Evolutionary conservation across 37 sponge, comb jelly and placozoan species (phyloP).

Genomic region (Spongia lamella): DNA sequence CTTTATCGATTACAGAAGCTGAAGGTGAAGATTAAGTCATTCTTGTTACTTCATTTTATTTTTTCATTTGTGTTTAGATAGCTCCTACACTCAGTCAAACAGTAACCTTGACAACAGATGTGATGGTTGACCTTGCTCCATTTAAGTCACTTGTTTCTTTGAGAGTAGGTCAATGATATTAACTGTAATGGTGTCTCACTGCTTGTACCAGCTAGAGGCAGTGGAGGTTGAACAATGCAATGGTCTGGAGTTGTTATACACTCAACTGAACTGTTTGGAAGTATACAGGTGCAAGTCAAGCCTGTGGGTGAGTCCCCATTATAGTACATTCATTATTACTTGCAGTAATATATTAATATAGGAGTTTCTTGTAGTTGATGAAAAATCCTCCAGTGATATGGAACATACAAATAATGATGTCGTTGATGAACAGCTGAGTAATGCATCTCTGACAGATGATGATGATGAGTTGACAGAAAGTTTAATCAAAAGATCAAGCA

Average conservation of each 20-base stretch:
- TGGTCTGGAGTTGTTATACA: slow-evolving; percentile 11
- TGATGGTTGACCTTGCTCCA: slow-evolving; percentile 47
- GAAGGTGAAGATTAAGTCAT: slow-evolving; percentile 33
- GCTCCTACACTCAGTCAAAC: background rate
- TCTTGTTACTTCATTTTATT: no score
- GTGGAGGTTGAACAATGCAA: slow-evolving; percentile 33
- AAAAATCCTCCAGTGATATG: background rate
- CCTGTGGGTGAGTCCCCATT: slow-evolving; percentile 25
- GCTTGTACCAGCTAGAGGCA: slow-evolving; percentile 15
- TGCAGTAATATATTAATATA: background rate
- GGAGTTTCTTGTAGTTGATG: slow-evolving; percentile 12
- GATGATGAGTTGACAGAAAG: no score
- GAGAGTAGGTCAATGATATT: slow-evolving; percentile 18
- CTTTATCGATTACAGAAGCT: slow-evolving; percentile 58
- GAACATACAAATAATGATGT: no score
- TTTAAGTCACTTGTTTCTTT: slow-evolving; percentile 42
- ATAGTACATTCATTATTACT: background rate
- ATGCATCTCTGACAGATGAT: no score
- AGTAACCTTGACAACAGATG: background rate
- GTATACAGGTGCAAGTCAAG: slow-evolving; percentile 22
- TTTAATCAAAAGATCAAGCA: background rate
- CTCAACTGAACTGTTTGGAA: slow-evolving; percentile 34
- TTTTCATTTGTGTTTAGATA: slow-evolving; percentile 10
- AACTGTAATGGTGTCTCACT: background rate
- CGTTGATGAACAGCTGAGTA: no score